These are phyloP conservation scores for Streptopelia turtur DNA, from an alignment of 2,797 vertebrate genomes.

Conservation along the genomic window DNA sequence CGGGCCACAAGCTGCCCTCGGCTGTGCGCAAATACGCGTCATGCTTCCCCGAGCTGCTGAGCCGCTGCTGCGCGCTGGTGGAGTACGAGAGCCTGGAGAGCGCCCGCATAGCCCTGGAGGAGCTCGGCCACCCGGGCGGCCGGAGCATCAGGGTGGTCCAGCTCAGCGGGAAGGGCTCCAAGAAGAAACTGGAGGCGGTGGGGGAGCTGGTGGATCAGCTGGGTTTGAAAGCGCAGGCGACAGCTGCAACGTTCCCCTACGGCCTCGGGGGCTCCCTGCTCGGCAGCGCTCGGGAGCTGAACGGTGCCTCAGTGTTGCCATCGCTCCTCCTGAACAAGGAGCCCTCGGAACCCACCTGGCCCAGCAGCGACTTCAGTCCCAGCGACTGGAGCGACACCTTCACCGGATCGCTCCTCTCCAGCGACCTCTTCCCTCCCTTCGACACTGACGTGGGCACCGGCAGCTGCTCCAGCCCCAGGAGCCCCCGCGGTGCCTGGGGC, in stretches of 20 bases:
- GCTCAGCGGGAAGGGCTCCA: constrained; percentile 69
- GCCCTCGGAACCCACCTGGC: not conserved
- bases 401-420: not conserved
- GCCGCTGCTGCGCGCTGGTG: constrained; percentile 78
- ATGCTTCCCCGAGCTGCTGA: constrained; percentile 78
- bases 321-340: not conserved
- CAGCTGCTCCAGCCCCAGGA: not conserved
- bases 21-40: constrained; percentile 75
- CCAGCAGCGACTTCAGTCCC: not conserved
- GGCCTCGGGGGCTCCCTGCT: constrained; percentile 42
- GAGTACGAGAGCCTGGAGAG: constrained; percentile 82
- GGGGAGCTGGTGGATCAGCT: not conserved
- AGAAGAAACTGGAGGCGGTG: constrained; percentile 54
- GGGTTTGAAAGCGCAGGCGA: not conserved
- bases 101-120: constrained; percentile 71
- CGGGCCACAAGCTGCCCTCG: constrained; percentile 80
- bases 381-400: not conserved
- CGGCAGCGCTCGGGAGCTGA: constrained; percentile 21
- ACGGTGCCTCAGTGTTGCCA: not conserved
- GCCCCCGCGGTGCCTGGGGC: not conserved
- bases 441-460: not conserved
- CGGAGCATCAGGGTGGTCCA: constrained; percentile 67
- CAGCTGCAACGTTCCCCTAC: not conserved
- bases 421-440: not conserved
- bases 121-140: not conserved